A percentile compares a stretch with the other conserved stretches of the same genome.
Evolutionary conservation across 2,888 invertebrate genomes (phyloP).

Genomic region (Corbicula japonica): DNA sequence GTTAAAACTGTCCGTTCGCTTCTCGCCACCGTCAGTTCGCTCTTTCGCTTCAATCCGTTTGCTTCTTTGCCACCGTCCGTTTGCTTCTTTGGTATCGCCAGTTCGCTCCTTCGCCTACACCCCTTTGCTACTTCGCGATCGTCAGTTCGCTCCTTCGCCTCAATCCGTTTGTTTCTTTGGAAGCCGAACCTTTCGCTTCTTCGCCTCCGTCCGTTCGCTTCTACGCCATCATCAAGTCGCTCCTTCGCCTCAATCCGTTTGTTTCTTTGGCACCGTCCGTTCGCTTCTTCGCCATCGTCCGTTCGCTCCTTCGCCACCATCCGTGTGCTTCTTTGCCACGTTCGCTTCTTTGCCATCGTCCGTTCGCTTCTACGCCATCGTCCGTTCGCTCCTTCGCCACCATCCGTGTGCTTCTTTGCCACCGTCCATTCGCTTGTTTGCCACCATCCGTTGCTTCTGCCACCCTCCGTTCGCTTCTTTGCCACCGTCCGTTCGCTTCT

Average conservation of each 20-base stretch:
- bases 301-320: background rate
- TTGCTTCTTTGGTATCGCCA: too few relatives aligned
- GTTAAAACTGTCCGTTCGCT: background rate
- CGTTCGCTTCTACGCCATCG: background rate
- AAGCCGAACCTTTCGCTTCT: background rate
- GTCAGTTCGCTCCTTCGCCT: too few relatives aligned
- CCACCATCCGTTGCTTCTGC: background rate
- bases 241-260: background rate
- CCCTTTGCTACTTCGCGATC: too few relatives aligned
- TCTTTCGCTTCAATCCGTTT: too few relatives aligned
- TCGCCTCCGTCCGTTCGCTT: too few relatives aligned
- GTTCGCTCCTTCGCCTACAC: too few relatives aligned
- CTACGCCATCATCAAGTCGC: background rate
- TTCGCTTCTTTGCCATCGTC: background rate
- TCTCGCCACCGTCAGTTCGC: too few relatives aligned
- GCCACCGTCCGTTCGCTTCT: too few relatives aligned
- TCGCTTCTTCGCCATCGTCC: conserved; percentile 1
- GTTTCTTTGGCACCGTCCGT: background rate
- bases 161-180: background rate
- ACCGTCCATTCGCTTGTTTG: background rate
- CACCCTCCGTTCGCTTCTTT: too few relatives aligned
- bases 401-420: background rate
- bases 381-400: too few relatives aligned
- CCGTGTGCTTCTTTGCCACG: too few relatives aligned
- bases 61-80: too few relatives aligned